Percentiles rank a stretch among this genome's conserved stretches.
phyloP scores from a whole-genome alignment of 2,113 vertebrate genomes.

The Polypterus senegalus region DNA sequence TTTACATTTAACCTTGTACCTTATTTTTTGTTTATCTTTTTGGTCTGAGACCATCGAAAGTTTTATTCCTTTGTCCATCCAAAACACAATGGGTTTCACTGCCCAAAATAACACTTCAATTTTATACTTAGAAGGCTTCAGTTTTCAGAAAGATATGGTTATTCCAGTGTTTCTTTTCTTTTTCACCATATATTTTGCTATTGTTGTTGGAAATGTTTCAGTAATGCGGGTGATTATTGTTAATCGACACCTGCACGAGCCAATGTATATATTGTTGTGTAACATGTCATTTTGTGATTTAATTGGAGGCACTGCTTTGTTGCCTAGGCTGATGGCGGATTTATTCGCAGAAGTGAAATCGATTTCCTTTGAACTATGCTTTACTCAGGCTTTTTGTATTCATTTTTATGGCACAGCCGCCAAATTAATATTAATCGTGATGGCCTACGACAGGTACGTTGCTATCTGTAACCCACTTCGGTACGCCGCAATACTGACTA shows the following conservation, averaged over 20 bases:
- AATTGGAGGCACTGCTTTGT: constrained; percentile 25
- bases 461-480: constrained; percentile 29
- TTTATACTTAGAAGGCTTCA: no score
- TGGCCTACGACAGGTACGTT: constrained; percentile 40
- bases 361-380: constrained; percentile 21
- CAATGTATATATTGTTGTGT: constrained; percentile 34
- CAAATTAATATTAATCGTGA: constrained; percentile 27
- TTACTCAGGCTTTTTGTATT: constrained; percentile 28
- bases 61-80: no score
- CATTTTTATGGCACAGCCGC: constrained; percentile 23
- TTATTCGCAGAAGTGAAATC: constrained; percentile 27
- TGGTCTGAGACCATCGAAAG: no score
- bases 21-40: no score
- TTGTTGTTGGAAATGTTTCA: no score
- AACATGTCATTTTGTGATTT: constrained; percentile 32
- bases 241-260: constrained; percentile 22
- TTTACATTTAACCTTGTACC: no score
- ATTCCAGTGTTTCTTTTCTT: no score
- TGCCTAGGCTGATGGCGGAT: constrained; percentile 30
- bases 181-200: no score
- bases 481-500: constrained; percentile 36
- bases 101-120: no score
- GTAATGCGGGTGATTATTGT: no score
- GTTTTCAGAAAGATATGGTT: no score
- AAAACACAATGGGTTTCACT: no score